Evolutionary conservation across 2,888 invertebrate species (phyloP), one percentile per base, ranked within the genome.

Genomic region (Hirtodrosophila trivittata): DNA sequence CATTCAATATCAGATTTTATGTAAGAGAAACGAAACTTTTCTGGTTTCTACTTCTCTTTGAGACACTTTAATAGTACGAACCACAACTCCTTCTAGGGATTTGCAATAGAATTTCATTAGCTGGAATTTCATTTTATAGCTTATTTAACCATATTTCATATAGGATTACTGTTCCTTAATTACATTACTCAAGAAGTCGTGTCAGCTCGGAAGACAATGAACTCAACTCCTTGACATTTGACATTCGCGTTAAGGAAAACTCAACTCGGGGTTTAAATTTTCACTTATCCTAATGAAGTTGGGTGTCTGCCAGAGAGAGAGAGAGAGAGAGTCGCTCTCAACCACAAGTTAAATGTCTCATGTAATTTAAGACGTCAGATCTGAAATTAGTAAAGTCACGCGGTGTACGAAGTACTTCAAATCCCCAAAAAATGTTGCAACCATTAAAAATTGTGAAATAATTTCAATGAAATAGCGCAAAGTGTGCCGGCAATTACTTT

Each of bases 401-500:
- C 38, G 18, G 37, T 7, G 30, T 38, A 5, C 18, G n/a, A 21
- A 21, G 18, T 21, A 43, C 38, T 63, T 64, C 51, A 51, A 71
- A 47, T 57, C 55, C 35, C 10, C 25, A 30, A 16, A 52, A 39
- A 16, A 28, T 47, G 51, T 28, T 42, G 10, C 28, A 14, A 35
- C 56, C 63, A 63, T 63, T 63, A 60, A 57, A 60, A 65, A 75
- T 83, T 63, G 57, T 66, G 37, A 63, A 63, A 77, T 81, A 73
- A 78, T 81, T 81, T 75, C 75, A 74, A 60, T 65, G 43, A 66
- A 59, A 65, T 70, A 64, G 54, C 42, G 28, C 50, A 56, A 59
- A 67, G 67, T 59, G 59, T 67, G 71, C 16, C 77, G 71, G 71
- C 83, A 78, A 76, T 78, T 83, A 78, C 77, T 80, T 83, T 83